Evolutionary conservation across 2,888 invertebrate genomes (phyloP), one percentile per base, ranked within the genome.

Genomic region (Euzetes globulus): DNA sequence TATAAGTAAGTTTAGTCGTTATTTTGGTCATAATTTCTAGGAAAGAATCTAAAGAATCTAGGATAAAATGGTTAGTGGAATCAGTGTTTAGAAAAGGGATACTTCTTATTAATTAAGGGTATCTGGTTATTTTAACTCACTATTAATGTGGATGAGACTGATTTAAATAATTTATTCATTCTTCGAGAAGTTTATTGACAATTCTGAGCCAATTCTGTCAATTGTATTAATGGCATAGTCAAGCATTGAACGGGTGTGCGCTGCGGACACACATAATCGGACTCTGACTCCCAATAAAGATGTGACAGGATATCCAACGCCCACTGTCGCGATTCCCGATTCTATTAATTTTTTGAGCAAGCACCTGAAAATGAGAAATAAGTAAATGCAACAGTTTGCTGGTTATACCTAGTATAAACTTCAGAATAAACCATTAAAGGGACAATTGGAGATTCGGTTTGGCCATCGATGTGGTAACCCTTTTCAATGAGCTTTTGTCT

Each of bases 301-400:
- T 72, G 97, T 97, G 76, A 97, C 97, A 73, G 98, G 98, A 84
- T 94, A 98, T 77, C 96, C 97, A 73, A 97, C 98, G 76, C 96
- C 96, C 7, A 98, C 96, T 25, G 90, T 88, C 73, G 96, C 98
- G 77, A 98, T 87, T 78, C 91, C 89, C 25, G 29, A 50, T 9
- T 29, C 33, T 3, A 74, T 11, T n/a, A 74, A 17, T 58, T 70
- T 37, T 29, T 9, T 11, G 6, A 74, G 5, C 6, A 41, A 41
- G 13, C 11, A 41, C 11, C 41, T 41, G 41, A 9, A 41, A 41
- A 13, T 29, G 33, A 70, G 45, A 22, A 50, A 70, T 58, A 45
- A 63, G 27, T 9, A 65, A 29, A 72, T 25, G 33, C 25, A 33
- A 65, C 41, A 37, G n/a, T 7, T 52, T 70, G 45, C 7, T 11